phyloP scores from a whole-genome alignment of 2,113 vertebrate species.

The Scomber scombrus region DNA sequence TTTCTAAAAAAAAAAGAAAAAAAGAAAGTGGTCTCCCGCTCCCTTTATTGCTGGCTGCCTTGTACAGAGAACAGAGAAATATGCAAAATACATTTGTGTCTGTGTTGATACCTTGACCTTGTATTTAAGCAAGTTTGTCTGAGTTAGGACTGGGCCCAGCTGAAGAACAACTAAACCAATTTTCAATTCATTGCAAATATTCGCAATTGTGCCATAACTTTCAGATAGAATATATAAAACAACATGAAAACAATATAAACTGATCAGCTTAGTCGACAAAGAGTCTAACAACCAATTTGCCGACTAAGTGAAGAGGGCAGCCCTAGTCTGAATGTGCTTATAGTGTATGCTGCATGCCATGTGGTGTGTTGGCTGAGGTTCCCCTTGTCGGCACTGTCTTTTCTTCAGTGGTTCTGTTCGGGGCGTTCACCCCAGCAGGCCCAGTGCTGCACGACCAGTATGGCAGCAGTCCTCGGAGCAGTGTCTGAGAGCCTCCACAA shows the following conservation, averaged over 20 bases:
- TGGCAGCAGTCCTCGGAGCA: conserved; percentile 50
- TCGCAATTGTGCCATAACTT: conserved; percentile 14
- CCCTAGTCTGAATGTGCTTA: conserved; percentile 70
- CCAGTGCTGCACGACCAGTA: conserved; percentile 42
- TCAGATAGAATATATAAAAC: conserved; percentile 9
- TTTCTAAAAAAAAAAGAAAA: conserved; percentile 32
- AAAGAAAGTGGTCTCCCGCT: conserved; percentile 40
- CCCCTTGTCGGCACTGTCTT: conserved; percentile 41
- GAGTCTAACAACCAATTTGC: conserved; percentile 29
- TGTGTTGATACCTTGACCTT: conserved; percentile 22
- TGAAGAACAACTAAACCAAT: conserved; percentile 25
- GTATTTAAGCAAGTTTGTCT: conserved; percentile 8
- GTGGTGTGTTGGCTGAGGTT: conserved; percentile 56
- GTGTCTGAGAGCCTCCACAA: conserved; percentile 47
- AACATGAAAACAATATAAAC: conserved; percentile 43
- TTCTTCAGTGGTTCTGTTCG: conserved; percentile 37
- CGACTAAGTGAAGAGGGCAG: conserved; percentile 42
- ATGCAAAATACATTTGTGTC: conserved; percentile 32
- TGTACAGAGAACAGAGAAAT: conserved; percentile 39
- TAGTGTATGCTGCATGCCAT: conserved; percentile 65
- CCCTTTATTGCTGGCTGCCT: conserved; percentile 78
- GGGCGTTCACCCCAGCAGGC: conserved; percentile 16
- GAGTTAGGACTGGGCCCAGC: conserved; percentile 25
- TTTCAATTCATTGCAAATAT: conserved; percentile 17
- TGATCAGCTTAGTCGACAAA: conserved; percentile 26